These are phyloP conservation scores for Candoia aspera DNA, from an alignment of 2,113 vertebrate species.

Conservation along the genomic window DNA sequence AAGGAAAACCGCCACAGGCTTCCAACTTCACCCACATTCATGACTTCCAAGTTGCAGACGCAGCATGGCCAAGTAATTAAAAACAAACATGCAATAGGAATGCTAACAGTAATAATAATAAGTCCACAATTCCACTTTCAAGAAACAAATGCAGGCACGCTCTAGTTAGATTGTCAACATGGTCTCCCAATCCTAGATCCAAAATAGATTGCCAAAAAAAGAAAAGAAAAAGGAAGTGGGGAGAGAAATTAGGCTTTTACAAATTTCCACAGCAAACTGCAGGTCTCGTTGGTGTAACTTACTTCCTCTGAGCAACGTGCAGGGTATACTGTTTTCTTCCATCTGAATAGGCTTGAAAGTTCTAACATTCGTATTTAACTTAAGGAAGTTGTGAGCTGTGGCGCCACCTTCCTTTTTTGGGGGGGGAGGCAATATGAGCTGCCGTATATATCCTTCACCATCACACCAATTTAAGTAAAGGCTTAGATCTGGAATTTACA, in stretches of 20 bases:
- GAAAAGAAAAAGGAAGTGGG: rapidly evolving
- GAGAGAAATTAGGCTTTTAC: neutral
- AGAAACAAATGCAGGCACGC: neutral
- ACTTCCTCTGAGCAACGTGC: neutral
- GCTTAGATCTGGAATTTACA: neutral
- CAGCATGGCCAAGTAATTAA: slow-evolving; percentile 15
- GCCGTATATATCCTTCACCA: neutral
- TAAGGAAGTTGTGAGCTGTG: neutral
- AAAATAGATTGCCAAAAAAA: neutral
- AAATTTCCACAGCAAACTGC: neutral
- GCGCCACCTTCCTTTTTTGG: neutral
- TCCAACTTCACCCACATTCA: neutral
- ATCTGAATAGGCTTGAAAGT: neutral
- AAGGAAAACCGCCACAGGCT: neutral
- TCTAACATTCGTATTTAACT: neutral
- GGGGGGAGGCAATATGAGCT: neutral
- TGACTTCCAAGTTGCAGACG: slow-evolving; percentile 17
- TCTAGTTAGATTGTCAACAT: slow-evolving; percentile 21
- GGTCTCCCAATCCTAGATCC: neutral
- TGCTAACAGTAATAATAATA: neutral
- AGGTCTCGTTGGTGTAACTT: neutral
- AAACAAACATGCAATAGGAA: slow-evolving; percentile 26
- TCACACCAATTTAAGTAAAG: no score
- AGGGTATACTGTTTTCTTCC: neutral
- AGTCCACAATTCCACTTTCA: neutral